Percentiles rank a stretch among this genome's conserved stretches.
Evolutionary conservation across 2,113 vertebrate species (phyloP).

Genomic region (Phalacrocorax pelagicus): DNA sequence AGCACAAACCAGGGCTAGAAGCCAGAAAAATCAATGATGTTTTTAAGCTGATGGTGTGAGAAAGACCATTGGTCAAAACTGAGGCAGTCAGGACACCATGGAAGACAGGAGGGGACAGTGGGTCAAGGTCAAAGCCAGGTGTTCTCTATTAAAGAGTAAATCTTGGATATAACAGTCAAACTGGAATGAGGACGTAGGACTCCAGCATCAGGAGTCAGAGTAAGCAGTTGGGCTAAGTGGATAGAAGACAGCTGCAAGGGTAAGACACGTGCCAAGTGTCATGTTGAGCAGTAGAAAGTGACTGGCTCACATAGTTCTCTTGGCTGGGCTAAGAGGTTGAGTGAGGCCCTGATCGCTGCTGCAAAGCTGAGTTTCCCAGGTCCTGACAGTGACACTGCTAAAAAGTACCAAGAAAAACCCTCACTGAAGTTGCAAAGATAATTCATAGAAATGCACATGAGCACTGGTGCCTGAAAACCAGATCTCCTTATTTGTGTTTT

Average conservation of each 20-base stretch:
- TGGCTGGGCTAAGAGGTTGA: not conserved
- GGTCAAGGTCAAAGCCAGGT: not conserved
- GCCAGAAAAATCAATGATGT: not conserved
- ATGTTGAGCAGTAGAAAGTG: not conserved
- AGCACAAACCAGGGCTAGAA: not conserved
- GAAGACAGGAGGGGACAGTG: not conserved
- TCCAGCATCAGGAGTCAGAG: not conserved
- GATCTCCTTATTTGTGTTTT: not conserved
- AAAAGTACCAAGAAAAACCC: not conserved
- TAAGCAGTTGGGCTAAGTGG: not conserved
- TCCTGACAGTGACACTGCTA: not conserved
- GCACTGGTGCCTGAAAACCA: not conserved
- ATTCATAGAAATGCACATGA: not conserved
- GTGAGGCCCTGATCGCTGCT: not conserved
- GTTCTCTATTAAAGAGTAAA: not conserved
- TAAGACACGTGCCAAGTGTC: not conserved
- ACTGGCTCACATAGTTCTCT: not conserved
- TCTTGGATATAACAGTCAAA: not conserved
- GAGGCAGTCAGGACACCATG: not conserved
- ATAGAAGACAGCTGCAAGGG: not conserved
- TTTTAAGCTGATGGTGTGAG: not conserved
- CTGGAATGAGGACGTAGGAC: not conserved
- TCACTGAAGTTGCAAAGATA: not conserved
- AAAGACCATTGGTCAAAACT: not conserved
- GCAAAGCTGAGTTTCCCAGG: not conserved